Base-by-base conservation (phyloP, 2,888 invertebrate genomes). In the Drosophila mimetica region DNA sequence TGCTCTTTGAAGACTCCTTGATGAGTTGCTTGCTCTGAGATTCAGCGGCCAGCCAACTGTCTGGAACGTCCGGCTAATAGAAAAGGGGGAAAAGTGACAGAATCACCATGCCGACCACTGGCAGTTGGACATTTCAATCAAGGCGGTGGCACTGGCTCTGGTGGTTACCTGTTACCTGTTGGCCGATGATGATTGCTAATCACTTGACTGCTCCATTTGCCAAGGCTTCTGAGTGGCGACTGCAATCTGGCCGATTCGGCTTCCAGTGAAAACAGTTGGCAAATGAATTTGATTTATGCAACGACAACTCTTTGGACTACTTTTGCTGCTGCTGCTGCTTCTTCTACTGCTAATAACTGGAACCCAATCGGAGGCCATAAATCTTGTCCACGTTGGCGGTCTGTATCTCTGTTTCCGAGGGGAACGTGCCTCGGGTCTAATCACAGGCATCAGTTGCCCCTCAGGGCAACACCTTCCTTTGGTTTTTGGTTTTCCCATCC, bases 281-380 rank as follows among this genome's bases (percentile, higher is more conserved):
- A 74, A 84, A 86, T 86, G 86, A 75, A 71, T 82, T 87, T 82
- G 80, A 82, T 76, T 74, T 82, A 87, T 82, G 74, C 82, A 70
- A 69, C 71, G 64, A 61, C 71, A 74, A 42, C 47, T 18, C 46
- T 73, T 28, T 46, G 46, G n/a, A 46, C 46, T 46, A 46, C 79
- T 72, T 71, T 28, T 8, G 28, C 22, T 22, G 22, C 86, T 51
- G 77, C 79, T 79, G 2, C 28, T 28, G 11, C 30, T 11, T 3
- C 18, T 39, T 11, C 39, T 18, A 13, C 11, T 18, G 76, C 88
- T 79, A 83, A 85, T 82, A 87, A 81, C 82, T 87, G 87, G 76
- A 78, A 69, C 46, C 59, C 71, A 69, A 67, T 71, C 71, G 71
- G 25, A 71, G 52, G 30, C 64, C 70, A 72, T 70, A 70, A 71